Conservation (phyloP, 2,797 vertebrate genomes). For the Yasuhikotakia modesta region DNA sequence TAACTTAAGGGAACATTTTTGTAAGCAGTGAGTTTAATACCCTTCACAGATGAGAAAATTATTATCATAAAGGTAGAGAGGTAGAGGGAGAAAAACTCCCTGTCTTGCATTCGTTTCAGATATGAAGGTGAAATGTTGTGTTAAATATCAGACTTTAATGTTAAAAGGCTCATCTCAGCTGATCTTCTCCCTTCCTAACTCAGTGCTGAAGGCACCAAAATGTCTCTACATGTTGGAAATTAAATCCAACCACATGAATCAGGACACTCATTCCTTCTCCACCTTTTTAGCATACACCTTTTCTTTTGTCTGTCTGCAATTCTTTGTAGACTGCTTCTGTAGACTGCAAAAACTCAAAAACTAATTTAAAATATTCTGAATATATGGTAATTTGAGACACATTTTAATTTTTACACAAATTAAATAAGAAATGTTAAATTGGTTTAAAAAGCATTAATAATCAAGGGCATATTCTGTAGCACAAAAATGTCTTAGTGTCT, state of each 20-base stretch:
- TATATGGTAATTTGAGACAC: not conserved
- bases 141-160: constrained; percentile 71
- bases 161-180: constrained; percentile 72
- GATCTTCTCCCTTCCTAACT: constrained; percentile 60
- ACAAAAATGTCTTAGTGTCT: constrained; percentile 1
- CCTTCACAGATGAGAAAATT: constrained; percentile 1
- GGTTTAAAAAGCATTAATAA: not conserved
- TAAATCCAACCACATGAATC: constrained; percentile 79
- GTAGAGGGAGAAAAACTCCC: constrained; percentile 52
- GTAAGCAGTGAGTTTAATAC: constrained; percentile 13
- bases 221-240: constrained; percentile 78
- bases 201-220: constrained; percentile 70
- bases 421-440: not conserved
- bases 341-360: constrained; percentile 3
- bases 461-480: not conserved
- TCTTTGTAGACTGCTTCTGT: constrained; percentile 8
- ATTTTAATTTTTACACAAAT: not conserved
- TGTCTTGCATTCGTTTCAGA: constrained; percentile 66
- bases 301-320: constrained; percentile 19
- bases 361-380: not conserved
- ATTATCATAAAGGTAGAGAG: constrained; percentile 58
- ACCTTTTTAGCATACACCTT: constrained; percentile 50
- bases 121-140: constrained; percentile 64
- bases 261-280: constrained; percentile 60
- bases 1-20: not conserved